Conservation (phyloP, 2,888 invertebrate species). For the Dugesia japonica region DNA sequence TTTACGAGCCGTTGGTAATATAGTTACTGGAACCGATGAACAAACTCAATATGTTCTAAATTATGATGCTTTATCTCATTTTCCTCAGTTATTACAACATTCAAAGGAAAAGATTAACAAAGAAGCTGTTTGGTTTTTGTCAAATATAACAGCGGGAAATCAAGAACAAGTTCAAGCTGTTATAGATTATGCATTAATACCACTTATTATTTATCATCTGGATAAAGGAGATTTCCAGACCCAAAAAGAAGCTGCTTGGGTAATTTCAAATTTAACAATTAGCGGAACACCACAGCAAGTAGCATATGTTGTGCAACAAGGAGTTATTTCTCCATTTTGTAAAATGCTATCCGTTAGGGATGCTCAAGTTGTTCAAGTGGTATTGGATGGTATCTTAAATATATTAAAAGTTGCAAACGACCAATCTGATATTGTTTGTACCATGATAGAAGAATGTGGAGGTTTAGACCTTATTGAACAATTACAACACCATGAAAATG, state of each 20-base stretch:
- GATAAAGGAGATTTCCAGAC: slow-evolving; percentile 60
- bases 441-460: slow-evolving; percentile 90
- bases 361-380: slow-evolving; percentile 57
- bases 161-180: slow-evolving; percentile 76
- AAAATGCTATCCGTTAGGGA: slow-evolving; percentile 82
- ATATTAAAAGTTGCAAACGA: slow-evolving; percentile 81
- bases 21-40: slow-evolving; percentile 92
- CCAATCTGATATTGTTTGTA: slow-evolving; percentile 56
- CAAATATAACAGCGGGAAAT: slow-evolving; percentile 96
- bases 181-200: slow-evolving; percentile 74
- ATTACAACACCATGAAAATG: slow-evolving; percentile 89
- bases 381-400: slow-evolving; percentile 76
- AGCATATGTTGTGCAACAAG: slow-evolving; percentile 65
- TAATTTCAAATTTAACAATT: slow-evolving; percentile 91
- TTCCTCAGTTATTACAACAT: slow-evolving; percentile 75
- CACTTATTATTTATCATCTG: slow-evolving; percentile 79
- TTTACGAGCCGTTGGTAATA: slow-evolving; percentile 92
- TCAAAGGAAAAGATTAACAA: slow-evolving; percentile 96
- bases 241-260: slow-evolving; percentile 99
- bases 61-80: slow-evolving; percentile 79
- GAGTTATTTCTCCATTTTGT: slow-evolving; percentile 88
- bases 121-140: slow-evolving; percentile 94
- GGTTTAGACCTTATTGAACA: slow-evolving; percentile 91
- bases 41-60: slow-evolving; percentile 92
- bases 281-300: slow-evolving; percentile 77